Percentiles rank a stretch among this genome's conserved stretches.
phyloP scores from a whole-genome alignment of 2,888 invertebrate genomes.

The Eupithecia tripunctaria region DNA sequence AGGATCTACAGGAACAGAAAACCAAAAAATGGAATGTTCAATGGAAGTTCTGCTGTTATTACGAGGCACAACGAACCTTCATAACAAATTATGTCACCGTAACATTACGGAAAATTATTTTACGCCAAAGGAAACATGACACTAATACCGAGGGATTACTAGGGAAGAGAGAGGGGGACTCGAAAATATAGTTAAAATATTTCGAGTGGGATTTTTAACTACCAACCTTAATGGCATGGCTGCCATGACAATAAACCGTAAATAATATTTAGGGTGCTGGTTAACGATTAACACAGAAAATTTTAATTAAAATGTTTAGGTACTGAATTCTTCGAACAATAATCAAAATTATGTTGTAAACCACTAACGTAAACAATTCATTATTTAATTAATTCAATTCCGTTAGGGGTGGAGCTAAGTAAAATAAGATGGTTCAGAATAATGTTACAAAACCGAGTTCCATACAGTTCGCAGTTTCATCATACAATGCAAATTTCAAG shows the following conservation, averaged over 20 bases:
- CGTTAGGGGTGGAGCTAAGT: conserved; percentile 3
- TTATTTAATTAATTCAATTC: no score
- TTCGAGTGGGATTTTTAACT: conserved; percentile 46
- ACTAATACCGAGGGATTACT: conserved; percentile 32
- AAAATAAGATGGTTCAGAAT: background rate
- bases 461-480: background rate
- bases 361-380: background rate
- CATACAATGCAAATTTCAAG: background rate
- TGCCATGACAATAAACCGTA: conserved; percentile 54
- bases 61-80: background rate
- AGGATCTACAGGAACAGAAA: background rate
- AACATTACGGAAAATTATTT: conserved; percentile 34
- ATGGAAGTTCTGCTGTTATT: background rate
- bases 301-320: conserved; percentile 17
- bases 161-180: conserved; percentile 33
- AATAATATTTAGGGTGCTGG: conserved; percentile 49
- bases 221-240: conserved; percentile 49
- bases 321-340: background rate
- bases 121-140: conserved; percentile 43
- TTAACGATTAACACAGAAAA: conserved; percentile 31
- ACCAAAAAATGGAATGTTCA: no score
- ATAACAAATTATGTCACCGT: conserved; percentile 7
- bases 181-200: conserved; percentile 31
- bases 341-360: background rate
- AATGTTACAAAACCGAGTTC: conserved; percentile 5